Percentiles rank a stretch among this genome's conserved stretches.
Conservation (phyloP, 35 echinoderm and acorn worm species). For the Amphiura filiformis region DNA sequence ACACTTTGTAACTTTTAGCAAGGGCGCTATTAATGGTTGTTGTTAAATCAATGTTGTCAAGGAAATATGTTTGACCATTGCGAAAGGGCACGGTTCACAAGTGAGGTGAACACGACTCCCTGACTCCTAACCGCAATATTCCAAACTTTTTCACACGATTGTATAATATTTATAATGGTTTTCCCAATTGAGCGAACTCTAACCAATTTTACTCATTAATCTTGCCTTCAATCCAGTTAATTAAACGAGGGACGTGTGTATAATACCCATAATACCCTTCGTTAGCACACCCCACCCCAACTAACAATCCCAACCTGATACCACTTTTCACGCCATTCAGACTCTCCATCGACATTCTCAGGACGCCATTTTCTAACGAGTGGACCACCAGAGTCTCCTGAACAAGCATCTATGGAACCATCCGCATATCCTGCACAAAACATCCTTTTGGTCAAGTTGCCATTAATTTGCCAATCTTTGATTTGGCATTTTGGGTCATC, state of each 20-base stretch:
- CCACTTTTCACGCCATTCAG: conserved; percentile 17
- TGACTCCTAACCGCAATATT: no score
- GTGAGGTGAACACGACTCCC: no score
- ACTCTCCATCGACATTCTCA: background rate
- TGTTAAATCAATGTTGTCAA: no score
- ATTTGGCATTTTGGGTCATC: background rate
- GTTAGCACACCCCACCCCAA: conserved; percentile 64
- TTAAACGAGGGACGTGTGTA: conserved; percentile 48
- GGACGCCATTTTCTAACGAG: background rate
- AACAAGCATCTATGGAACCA: conserved; percentile 45
- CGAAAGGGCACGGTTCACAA: no score
- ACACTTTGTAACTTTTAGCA: no score
- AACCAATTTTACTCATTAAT: no score
- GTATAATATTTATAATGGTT: no score
- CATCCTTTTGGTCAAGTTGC: background rate
- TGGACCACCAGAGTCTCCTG: conserved; percentile 74
- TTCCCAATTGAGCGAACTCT: no score
- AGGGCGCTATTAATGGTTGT: no score
- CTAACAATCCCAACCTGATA: conserved; percentile 64
- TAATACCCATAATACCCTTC: conserved; percentile 66
- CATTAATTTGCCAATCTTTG: background rate
- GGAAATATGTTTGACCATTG: no score
- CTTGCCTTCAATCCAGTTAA: conserved; percentile 41
- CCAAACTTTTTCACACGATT: no score
- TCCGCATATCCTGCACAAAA: conserved; percentile 65